Base-by-base conservation (phyloP, 1,140 invertebrate species). In the Monomorium pharaonis region DNA sequence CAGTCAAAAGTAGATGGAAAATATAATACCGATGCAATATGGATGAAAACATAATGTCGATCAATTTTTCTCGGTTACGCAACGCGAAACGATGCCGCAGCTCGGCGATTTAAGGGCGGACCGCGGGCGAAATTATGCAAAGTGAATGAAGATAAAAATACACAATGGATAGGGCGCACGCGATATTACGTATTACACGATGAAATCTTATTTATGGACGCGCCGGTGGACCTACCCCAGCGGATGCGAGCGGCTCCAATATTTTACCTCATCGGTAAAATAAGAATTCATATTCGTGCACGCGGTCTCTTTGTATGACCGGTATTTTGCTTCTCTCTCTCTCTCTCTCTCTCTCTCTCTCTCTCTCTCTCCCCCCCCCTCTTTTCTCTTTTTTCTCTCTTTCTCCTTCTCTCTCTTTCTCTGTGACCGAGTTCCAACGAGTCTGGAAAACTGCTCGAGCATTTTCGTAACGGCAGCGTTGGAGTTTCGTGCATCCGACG, bases 221-320 rank as follows among this genome's bases (percentile, higher is more conserved):
- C 54, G 78, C 44, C 33, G 47, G 47, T 49, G 49, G 44, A 60
- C 60, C 74, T 78, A 56, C 37, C n/a, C n/a, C 14, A n/a, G 70
- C 3, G 47, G 62, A 70, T 44, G 54, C 44, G 51, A 62, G 14
- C n/a, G 30, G 70, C 75, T 92, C 88, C 89, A 93, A 95, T 94
- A 94, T 94, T 94, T 94, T 91, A 94, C 88, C 86, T 94, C 90
- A 93, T 94, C 86, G 92, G 80, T 89, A 81, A 92, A 92, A 92
- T 92, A 92, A 92, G 90, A 92, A 94, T 94, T 92, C 92, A 92
- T 92, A 93, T 90, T 72, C 21, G 54, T 37, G 27, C n/a, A n/a
- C 18, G 60, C 27, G 69, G 44, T 33, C 62, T 75, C 44, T 62
- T 74, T 37, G 88, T 37, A 78, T 44, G 33, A 70, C 37, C 24